Evolutionary conservation across 2,888 invertebrate species (phyloP).

Genomic region (Melipona bicolor): DNA sequence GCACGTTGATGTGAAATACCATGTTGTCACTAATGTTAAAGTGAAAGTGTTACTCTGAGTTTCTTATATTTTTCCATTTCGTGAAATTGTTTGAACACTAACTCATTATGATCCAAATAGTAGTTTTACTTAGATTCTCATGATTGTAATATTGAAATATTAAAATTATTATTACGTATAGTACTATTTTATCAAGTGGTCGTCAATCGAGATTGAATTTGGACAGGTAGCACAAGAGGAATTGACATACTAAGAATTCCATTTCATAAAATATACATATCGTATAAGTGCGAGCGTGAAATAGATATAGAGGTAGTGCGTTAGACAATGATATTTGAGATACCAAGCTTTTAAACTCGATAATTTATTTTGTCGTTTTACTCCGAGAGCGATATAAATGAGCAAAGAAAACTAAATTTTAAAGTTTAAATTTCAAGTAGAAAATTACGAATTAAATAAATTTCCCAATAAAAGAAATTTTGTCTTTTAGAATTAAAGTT

Average conservation of each 20-base stretch:
- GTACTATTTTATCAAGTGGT: not conserved
- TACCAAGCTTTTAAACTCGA: not conserved
- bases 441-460: not conserved
- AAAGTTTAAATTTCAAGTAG: not conserved
- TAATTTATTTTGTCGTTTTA: not conserved
- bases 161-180: not conserved
- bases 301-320: not conserved
- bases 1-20: not conserved
- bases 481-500: not conserved
- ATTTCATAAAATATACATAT: no score
- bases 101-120: not conserved
- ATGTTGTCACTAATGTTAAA: not conserved
- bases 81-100: not conserved
- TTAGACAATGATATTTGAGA: not conserved
- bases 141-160: not conserved
- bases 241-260: not conserved
- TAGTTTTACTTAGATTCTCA: not conserved
- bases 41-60: constrained; percentile 32
- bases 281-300: not conserved
- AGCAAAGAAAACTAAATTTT: not conserved
- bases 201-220: not conserved
- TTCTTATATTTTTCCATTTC: not conserved
- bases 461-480: not conserved
- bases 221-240: not conserved
- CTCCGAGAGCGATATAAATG: not conserved